These are phyloP conservation scores for Acrobeloides nanus DNA, from an alignment of 2,888 invertebrate species.

Conservation along the genomic window DNA sequence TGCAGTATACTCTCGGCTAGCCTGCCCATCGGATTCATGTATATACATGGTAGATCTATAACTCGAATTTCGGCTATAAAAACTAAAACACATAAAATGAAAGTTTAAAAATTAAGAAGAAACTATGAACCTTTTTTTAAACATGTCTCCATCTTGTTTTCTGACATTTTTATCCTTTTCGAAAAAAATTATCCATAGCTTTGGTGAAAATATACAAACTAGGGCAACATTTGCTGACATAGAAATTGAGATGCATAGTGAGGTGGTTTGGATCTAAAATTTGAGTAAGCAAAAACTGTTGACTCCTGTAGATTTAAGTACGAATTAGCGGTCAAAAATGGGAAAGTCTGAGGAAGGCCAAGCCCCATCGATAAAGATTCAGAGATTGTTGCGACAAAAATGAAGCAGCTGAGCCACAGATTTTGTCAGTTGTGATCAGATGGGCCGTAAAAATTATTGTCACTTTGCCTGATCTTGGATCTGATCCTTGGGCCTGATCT, in stretches of 20 bases:
- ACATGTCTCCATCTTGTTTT: slow-evolving; percentile 47
- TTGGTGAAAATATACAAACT: slow-evolving; percentile 67
- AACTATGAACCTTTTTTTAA: slow-evolving; percentile 32
- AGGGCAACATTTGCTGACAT: slow-evolving; percentile 67
- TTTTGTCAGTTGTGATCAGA: too few relatives aligned
- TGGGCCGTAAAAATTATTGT: too few relatives aligned
- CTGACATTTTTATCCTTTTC: slow-evolving; percentile 70
- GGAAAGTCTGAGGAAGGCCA: too few relatives aligned
- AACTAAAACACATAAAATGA: too few relatives aligned
- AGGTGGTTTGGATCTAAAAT: slow-evolving; percentile 65
- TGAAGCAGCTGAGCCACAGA: too few relatives aligned
- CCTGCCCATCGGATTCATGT: slow-evolving; percentile 14
- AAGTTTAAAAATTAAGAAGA: slow-evolving; percentile 9
- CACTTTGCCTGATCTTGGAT: too few relatives aligned
- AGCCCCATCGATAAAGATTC: too few relatives aligned
- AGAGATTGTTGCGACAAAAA: too few relatives aligned
- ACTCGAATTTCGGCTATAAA: slow-evolving; percentile 14
- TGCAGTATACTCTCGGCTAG: slow-evolving; percentile 34
- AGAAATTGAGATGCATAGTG: slow-evolving; percentile 66
- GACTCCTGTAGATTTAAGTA: too few relatives aligned
- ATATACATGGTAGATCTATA: slow-evolving; percentile 17
- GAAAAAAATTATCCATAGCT: slow-evolving; percentile 68
- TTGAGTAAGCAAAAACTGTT: too few relatives aligned
- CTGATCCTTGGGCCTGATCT: too few relatives aligned
- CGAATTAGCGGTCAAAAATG: too few relatives aligned